Percentiles rank a stretch among this genome's conserved stretches.
These are phyloP conservation scores for Mesochorus sp. DNA, from an alignment of 2,888 invertebrate genomes.

Conservation along the genomic window DNA sequence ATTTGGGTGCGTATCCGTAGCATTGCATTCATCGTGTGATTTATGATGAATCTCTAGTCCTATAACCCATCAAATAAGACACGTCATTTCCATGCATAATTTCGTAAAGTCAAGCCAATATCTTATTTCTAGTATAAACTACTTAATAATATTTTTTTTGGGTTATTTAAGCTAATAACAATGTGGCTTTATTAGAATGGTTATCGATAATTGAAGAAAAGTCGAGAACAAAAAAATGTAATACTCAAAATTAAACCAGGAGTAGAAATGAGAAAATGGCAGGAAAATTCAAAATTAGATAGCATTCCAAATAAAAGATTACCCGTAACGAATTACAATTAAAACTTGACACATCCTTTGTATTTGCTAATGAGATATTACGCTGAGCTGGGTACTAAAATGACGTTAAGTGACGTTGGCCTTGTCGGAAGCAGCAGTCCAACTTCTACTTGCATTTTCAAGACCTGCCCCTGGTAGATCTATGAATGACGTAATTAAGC, in stretches of 20 bases:
- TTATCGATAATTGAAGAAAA: no score
- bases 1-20: not conserved
- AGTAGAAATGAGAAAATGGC: constrained; percentile 12
- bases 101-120: constrained; percentile 17
- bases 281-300: constrained; percentile 30
- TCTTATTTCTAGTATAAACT: constrained; percentile 15
- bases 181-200: no score
- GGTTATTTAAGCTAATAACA: constrained; percentile 3
- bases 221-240: no score
- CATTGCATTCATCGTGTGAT: not conserved
- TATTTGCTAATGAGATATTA: constrained; percentile 76
- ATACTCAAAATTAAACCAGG: not conserved
- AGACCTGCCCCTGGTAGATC: constrained; percentile 49
- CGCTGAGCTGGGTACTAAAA: constrained; percentile 60
- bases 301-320: constrained; percentile 19
- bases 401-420: constrained; percentile 67
- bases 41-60: constrained; percentile 31
- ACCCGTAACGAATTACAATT: constrained; percentile 66
- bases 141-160: constrained; percentile 26
- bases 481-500: constrained; percentile 66
- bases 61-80: not conserved
- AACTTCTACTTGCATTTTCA: constrained; percentile 28
- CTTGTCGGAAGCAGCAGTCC: constrained; percentile 27
- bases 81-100: constrained; percentile 32
- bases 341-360: constrained; percentile 76